Evolutionary conservation across 2,888 invertebrate genomes (phyloP).

Genomic region (Drosophila tripunctata): DNA sequence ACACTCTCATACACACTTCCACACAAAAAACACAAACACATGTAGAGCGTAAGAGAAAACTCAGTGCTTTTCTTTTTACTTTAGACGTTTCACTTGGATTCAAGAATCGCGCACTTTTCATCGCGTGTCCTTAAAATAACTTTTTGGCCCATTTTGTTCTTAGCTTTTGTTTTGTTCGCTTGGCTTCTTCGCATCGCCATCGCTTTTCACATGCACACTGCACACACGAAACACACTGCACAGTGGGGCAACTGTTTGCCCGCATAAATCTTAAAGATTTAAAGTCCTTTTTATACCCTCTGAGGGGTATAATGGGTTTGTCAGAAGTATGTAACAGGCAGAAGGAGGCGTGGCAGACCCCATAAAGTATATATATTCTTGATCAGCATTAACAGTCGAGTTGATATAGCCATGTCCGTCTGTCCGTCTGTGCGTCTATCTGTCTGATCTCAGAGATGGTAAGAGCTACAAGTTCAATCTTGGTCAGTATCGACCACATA

Average conservation of each 20-base stretch:
- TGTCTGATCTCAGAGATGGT: too few species aligned
- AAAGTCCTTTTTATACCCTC: too few species aligned
- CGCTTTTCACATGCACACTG: constrained; percentile 8
- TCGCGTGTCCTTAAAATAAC: constrained; percentile 75
- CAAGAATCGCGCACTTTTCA: constrained; percentile 41
- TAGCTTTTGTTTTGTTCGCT: constrained; percentile 55
- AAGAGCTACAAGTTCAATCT: too few species aligned
- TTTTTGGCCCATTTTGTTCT: constrained; percentile 80
- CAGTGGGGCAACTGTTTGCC: constrained; percentile 18
- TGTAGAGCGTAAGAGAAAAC: neutral
- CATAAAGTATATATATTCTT: too few species aligned
- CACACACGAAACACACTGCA: neutral
- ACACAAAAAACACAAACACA: constrained; percentile 1
- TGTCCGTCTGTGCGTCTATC: too few species aligned
- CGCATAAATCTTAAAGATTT: constrained; percentile 8
- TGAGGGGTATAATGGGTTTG: too few species aligned
- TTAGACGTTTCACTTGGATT: constrained; percentile 35
- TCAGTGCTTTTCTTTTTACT: constrained; percentile 16
- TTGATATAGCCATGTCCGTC: too few species aligned
- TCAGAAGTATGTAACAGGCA: too few species aligned
- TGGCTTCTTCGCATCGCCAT: constrained; percentile 3
- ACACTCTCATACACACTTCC: neutral
- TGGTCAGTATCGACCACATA: too few species aligned
- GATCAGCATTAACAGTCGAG: too few species aligned
- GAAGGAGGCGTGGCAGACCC: too few species aligned